Evolutionary conservation across 2,113 vertebrate genomes (phyloP), one percentile per base, ranked within the genome.

Genomic region (Bufo bufo): DNA sequence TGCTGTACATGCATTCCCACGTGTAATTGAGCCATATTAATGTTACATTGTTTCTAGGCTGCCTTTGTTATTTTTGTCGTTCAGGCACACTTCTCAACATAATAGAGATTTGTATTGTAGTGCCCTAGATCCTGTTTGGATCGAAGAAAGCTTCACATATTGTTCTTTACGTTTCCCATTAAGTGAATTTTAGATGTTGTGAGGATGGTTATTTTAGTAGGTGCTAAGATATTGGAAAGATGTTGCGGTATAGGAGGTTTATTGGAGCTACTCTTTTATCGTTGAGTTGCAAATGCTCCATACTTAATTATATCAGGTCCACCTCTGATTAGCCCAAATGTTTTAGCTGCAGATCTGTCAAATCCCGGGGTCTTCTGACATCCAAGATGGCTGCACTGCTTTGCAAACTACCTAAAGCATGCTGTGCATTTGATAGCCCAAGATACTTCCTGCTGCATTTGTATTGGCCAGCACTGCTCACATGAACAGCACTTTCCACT

Each of bases 201-300:
- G 61, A 77, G 74, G 87, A 89, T 89, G 90, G n/a, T 86, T 69
- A 0, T 89, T 81, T 47, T 87, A 89, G 87, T 77, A 87, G 87
- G 11, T 56, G 47, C n/a, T 54, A 72, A 82, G 19, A 74, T 66
- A 49, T 65, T 80, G 66, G 9, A 86, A 77, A 47, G 54, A 54
- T 12, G 13, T 58, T 58, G 8, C 56, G 1, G 5, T 33, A 33
- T 33, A 33, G 33, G 33, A 33, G 33, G 50, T 82, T 59, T 87
- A 17, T 88, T 79, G 56, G 86, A 88, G 75, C 52, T n/a, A 74
- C 50, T 69, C 16, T 52, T 74, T 75, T 87, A 87, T 23, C 63
- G 56, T 58, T 13, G 8, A 52, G 33, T 33, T 33, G 33, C 33
- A 33, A 33, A 33, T 33, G 33, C 33, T 33, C 33, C 33, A 33